Conservation (phyloP, 2,113 vertebrate genomes). For the Carollia perspicillata region DNA sequence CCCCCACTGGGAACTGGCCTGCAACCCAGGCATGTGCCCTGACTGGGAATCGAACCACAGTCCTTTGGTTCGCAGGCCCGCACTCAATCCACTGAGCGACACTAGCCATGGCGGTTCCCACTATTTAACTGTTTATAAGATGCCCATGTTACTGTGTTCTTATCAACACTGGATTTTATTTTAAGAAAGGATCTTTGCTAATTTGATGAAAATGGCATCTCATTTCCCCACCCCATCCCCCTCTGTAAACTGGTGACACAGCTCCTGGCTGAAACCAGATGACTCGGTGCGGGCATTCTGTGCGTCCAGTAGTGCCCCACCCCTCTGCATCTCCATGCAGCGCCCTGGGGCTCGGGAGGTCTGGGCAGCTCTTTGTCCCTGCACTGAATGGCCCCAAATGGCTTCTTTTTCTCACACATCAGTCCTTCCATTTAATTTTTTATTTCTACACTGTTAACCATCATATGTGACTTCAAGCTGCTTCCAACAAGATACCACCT, state of each 20-base stretch:
- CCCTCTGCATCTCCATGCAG: not conserved
- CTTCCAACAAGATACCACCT: not conserved
- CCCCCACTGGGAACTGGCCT: too few species aligned
- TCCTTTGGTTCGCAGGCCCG: too few species aligned
- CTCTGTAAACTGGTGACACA: not conserved
- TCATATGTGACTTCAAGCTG: not conserved
- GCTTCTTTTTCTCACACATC: not conserved
- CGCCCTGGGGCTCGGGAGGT: not conserved
- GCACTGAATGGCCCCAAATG: not conserved
- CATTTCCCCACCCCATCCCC: not conserved
- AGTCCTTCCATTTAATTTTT: not conserved
- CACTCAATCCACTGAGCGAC: too few species aligned
- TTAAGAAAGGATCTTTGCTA: not conserved
- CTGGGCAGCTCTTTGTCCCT: not conserved
- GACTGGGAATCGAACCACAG: too few species aligned
- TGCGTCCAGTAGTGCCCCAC: too few species aligned
- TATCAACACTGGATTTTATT: not conserved
- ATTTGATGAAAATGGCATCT: not conserved
- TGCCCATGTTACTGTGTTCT: not conserved
- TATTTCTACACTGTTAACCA: not conserved
- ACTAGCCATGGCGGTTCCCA: too few species aligned
- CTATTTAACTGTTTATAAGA: not conserved
- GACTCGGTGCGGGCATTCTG: not conserved
- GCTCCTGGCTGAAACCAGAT: not conserved
- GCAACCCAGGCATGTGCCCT: too few species aligned